phyloP scores from a whole-genome alignment of 2,888 invertebrate genomes.

The Drepanosiphum platanoidis region DNA sequence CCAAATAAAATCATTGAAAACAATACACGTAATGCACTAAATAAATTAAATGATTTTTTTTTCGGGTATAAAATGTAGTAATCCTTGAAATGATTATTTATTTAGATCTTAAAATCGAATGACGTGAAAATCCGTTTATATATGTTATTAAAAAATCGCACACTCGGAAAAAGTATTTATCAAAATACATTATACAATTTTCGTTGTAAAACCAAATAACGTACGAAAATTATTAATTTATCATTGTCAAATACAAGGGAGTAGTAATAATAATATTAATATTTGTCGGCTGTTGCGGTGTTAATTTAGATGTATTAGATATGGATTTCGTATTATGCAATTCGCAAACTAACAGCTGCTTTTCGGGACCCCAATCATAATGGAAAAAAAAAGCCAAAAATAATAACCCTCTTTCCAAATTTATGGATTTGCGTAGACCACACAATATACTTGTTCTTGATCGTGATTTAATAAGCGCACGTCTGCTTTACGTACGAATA shows the following conservation, averaged over 20 bases:
- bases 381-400: neutral
- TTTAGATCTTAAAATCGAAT: no score
- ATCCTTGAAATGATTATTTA: no score
- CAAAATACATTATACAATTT: neutral
- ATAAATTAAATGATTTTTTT: no score
- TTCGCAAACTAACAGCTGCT: slow-evolving; percentile 45
- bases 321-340: slow-evolving; percentile 51
- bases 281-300: slow-evolving; percentile 38
- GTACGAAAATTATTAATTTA: slow-evolving; percentile 30
- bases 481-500: neutral
- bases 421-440: slow-evolving; percentile 50
- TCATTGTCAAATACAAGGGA: slow-evolving; percentile 44
- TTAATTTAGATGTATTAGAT: slow-evolving; percentile 61
- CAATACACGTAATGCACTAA: no score
- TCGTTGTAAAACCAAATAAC: neutral
- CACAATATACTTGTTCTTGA: slow-evolving; percentile 50
- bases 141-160: neutral
- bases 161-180: neutral
- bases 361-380: slow-evolving; percentile 5
- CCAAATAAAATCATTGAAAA: no score
- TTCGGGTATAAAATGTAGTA: no score
- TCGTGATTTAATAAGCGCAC: slow-evolving; percentile 42
- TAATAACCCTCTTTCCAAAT: slow-evolving; percentile 55
- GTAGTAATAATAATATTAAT: slow-evolving; percentile 42
- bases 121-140: no score